A percentile compares a stretch with the other conserved stretches of the same genome.
These are phyloP conservation scores for Sinelater perroti DNA, from an alignment of 2,888 invertebrate genomes.

Conservation along the genomic window DNA sequence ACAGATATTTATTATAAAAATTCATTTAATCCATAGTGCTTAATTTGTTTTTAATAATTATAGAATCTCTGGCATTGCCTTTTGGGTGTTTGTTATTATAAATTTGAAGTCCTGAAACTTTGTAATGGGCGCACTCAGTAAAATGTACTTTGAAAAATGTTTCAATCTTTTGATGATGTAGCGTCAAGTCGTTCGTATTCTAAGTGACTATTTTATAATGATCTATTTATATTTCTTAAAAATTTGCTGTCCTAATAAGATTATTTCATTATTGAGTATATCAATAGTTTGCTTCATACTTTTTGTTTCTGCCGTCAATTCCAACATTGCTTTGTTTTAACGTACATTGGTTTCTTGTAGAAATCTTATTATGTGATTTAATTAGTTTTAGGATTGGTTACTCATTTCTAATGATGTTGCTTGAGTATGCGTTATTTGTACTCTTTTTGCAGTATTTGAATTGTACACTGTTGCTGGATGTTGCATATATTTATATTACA, in stretches of 20 bases:
- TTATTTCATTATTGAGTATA: no score
- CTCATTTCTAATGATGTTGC: no score
- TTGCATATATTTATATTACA: not conserved
- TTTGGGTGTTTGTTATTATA: conserved; percentile 1
- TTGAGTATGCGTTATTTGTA: no score
- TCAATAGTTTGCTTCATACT: no score
- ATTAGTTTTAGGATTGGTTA: no score
- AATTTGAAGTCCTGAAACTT: not conserved
- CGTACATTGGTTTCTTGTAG: no score
- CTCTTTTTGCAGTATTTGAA: no score
- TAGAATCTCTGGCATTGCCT: not conserved
- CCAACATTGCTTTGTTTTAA: no score
- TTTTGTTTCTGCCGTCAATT: no score
- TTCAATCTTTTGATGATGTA: conserved; percentile 4
- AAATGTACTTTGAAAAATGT: conserved; percentile 1
- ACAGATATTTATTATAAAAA: not conserved
- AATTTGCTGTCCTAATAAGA: no score
- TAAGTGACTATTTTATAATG: not conserved
- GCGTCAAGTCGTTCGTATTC: conserved; percentile 2
- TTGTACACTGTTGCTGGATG: no score
- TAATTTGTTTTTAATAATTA: not conserved
- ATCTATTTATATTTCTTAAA: not conserved
- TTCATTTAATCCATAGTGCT: not conserved
- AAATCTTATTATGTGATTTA: no score
- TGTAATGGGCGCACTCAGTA: conserved; percentile 8